phyloP scores from a whole-genome alignment of 1,140 invertebrate species.

The Drosophila gunungcola region DNA sequence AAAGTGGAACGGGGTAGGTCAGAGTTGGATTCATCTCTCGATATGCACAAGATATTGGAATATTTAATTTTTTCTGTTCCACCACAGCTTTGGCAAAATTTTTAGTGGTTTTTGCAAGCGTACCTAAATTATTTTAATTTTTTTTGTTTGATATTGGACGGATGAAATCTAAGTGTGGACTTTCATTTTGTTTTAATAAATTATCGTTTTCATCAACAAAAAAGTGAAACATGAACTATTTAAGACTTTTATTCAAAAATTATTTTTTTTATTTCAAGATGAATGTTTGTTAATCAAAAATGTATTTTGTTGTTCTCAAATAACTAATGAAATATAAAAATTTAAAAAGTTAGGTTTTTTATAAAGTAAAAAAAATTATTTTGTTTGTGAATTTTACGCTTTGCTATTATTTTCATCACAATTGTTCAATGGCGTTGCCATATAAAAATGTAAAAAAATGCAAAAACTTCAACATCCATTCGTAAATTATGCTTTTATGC shows the following conservation, averaged over 20 bases:
- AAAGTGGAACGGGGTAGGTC: neutral
- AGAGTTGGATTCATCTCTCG: constrained; percentile 17
- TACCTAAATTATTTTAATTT: neutral
- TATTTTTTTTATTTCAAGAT: constrained; percentile 37
- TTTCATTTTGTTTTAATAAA: no score
- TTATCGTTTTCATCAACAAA: no score
- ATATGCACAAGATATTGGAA: constrained; percentile 37
- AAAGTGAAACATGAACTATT: no score
- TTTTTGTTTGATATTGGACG: no score
- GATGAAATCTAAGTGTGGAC: no score
- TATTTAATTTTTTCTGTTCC: constrained; percentile 53
- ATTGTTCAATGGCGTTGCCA: constrained; percentile 9
- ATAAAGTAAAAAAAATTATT: neutral
- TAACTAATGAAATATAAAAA: no score
- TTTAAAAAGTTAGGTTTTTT: no score
- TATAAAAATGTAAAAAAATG: constrained; percentile 24
- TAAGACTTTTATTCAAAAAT: neutral
- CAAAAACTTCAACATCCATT: constrained; percentile 23
- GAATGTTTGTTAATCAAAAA: no score
- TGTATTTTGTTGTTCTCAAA: no score
- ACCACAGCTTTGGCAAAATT: neutral
- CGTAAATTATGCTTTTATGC: constrained; percentile 60
- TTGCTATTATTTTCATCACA: neutral
- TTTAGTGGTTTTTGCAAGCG: neutral
- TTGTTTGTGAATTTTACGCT: neutral